Base-by-base conservation (phyloP, 2,797 vertebrate species). In the Anguilla obscura region DNA sequence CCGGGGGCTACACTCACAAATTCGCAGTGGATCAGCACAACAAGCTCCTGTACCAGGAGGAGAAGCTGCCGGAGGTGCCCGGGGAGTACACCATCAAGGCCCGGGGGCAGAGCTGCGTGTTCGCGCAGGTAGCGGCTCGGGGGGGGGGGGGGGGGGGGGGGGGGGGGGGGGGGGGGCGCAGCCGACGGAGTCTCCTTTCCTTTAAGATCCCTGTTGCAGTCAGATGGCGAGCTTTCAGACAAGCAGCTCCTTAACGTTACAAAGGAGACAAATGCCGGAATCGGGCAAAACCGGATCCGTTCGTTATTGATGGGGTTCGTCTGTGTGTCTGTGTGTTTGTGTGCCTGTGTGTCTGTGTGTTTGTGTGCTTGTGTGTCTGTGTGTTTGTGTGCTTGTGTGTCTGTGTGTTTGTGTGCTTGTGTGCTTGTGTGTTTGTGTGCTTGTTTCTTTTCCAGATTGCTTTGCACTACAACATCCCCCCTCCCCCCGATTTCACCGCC, bases 11-110 rank as follows among this genome's bases (percentile, higher is more conserved):
- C 92, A 93, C 88, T 52, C 91, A 54, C 33, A 90, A 93, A 86
- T 96, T 98, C 87, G 92, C 0, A 0, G 91, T 98, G 74, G 93
- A 96, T 76, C 95, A 93, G 85, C 93, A 90, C 76, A 98, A 97
- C 93, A 93, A 96, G 80, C 93, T 98, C 85, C 94, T 98, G 74
- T 93, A 96, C 86, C 98, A 98, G 93, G 94, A 94, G 89, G 88
- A 95, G 89, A 88, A 90, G 36, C 94, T 98, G 88, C 90, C 87
- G 48, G 88, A 89, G 27, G 56, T 96, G 54, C 92, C 95, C 0
- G 96, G 90, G 8, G 93, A 93, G 2, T 98, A 97, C 88, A 94
- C 40, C 0, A n/a, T 97, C 86, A 90, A 0, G 45, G 95, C 97
- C 3, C 88, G 92, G 54, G 97, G 97, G 0, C 90, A 50, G 0